These are phyloP conservation scores for Pelusios castaneus DNA, from an alignment of 2,113 vertebrate species.

Conservation along the genomic window DNA sequence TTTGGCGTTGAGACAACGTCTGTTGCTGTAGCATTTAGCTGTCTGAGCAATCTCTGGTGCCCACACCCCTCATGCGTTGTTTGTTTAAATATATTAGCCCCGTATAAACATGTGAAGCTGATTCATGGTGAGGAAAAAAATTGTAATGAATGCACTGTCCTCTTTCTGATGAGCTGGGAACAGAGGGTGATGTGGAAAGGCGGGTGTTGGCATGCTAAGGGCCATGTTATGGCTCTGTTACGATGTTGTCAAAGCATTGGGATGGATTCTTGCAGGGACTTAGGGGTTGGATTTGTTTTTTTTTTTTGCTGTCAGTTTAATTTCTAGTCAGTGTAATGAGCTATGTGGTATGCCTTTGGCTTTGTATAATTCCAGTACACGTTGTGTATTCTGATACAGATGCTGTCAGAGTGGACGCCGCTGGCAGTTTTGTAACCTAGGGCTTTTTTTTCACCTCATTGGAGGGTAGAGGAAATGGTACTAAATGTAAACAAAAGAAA, in stretches of 20 bases:
- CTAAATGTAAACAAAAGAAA: constrained; percentile 21
- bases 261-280: constrained; percentile 49
- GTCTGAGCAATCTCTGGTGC: constrained; percentile 62
- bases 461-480: constrained; percentile 51
- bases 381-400: constrained; percentile 72
- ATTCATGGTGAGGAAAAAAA: neutral
- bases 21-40: constrained; percentile 9
- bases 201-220: constrained; percentile 50
- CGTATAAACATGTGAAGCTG: neutral
- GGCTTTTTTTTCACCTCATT: constrained; percentile 58
- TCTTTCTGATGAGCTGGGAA: constrained; percentile 17
- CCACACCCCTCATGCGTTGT: constrained; percentile 28
- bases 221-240: constrained; percentile 2
- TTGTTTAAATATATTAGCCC: constrained; percentile 30
- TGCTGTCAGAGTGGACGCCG: constrained; percentile 60
- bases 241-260: constrained; percentile 31
- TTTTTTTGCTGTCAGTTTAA: constrained; percentile 48
- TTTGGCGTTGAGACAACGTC: constrained; percentile 12
- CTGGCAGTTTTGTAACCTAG: constrained; percentile 62
- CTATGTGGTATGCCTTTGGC: constrained; percentile 36
- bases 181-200: neutral
- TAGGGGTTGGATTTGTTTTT: constrained; percentile 8
- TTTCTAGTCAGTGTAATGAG: constrained; percentile 66
- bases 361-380: constrained; percentile 71
- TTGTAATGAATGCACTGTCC: constrained; percentile 27